Percentiles rank a stretch among this genome's conserved stretches.
Evolutionary conservation across 1,140 invertebrate genomes (phyloP).

Genomic region (Heliothis subflexa): DNA sequence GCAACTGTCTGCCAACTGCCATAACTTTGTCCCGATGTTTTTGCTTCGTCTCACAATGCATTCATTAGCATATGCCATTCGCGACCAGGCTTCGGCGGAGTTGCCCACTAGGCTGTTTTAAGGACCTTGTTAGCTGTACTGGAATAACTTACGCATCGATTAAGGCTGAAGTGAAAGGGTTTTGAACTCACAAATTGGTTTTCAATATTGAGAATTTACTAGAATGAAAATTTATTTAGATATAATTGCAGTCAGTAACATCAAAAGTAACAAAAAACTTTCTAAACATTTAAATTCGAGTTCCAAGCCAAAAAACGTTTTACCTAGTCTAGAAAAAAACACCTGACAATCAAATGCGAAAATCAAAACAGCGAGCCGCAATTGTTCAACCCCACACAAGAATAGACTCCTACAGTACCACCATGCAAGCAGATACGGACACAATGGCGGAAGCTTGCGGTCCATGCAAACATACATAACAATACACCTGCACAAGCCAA

Average conservation of each 20-base stretch:
- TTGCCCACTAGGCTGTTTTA: neutral
- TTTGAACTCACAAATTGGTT: neutral
- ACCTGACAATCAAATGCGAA: slow-evolving; percentile 32
- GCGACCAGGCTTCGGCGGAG: neutral
- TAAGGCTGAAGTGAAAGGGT: neutral
- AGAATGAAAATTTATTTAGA: too few relatives aligned
- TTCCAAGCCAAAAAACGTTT: neutral
- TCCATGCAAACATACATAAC: slow-evolving; percentile 41
- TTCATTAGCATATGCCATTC: slow-evolving; percentile 35
- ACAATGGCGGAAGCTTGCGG: slow-evolving; percentile 61
- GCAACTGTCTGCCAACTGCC: slow-evolving; percentile 39
- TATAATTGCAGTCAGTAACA: too few relatives aligned
- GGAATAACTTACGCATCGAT: neutral
- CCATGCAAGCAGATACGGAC: slow-evolving; percentile 55
- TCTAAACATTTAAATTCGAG: neutral
- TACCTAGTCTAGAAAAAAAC: neutral
- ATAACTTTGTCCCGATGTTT: slow-evolving; percentile 37
- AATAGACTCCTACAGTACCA: slow-evolving; percentile 49
- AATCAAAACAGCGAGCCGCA: slow-evolving; percentile 38
- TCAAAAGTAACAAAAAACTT: neutral
- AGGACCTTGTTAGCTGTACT: neutral
- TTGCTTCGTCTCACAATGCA: slow-evolving; percentile 30
- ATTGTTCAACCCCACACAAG: slow-evolving; percentile 41
- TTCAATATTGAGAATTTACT: too few relatives aligned
- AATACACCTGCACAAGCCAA: slow-evolving; percentile 27